Conservation (phyloP, 2,888 invertebrate species). For the Cabera pusaria region DNA sequence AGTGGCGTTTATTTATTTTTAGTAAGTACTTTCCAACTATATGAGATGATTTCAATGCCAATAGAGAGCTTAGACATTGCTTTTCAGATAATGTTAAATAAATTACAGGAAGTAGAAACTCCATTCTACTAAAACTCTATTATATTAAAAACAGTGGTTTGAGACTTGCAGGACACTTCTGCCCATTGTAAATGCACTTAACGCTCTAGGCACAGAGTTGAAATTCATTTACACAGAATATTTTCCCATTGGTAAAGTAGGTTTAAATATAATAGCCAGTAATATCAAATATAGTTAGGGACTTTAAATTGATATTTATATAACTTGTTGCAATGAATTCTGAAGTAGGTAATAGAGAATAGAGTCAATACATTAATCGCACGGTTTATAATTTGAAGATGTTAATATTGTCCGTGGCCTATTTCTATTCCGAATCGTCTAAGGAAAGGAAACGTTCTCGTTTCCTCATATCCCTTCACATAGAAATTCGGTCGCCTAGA, state of each 20-base stretch:
- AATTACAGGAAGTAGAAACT: constrained; percentile 11
- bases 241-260: too few species aligned
- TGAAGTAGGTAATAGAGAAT: too few species aligned
- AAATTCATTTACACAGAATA: too few species aligned
- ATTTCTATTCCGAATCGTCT: constrained; percentile 46
- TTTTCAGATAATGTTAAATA: constrained; percentile 41
- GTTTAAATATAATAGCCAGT: too few species aligned
- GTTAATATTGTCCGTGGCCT: constrained; percentile 40
- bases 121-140: too few species aligned
- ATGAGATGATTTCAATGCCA: constrained; percentile 11
- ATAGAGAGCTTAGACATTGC: constrained; percentile 32
- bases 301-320: too few species aligned
- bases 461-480: constrained; percentile 45
- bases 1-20: constrained; percentile 22
- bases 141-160: too few species aligned
- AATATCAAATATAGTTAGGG: too few species aligned
- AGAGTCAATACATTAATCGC: not conserved
- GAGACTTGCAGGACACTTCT: too few species aligned
- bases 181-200: too few species aligned
- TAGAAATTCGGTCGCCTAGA: constrained; percentile 82
- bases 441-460: constrained; percentile 40
- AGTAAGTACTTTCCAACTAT: constrained; percentile 49
- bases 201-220: too few species aligned
- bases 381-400: constrained; percentile 3
- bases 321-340: too few species aligned